Base-by-base conservation (phyloP, 1,140 invertebrate species). In the Solenopsis fugax region DNA sequence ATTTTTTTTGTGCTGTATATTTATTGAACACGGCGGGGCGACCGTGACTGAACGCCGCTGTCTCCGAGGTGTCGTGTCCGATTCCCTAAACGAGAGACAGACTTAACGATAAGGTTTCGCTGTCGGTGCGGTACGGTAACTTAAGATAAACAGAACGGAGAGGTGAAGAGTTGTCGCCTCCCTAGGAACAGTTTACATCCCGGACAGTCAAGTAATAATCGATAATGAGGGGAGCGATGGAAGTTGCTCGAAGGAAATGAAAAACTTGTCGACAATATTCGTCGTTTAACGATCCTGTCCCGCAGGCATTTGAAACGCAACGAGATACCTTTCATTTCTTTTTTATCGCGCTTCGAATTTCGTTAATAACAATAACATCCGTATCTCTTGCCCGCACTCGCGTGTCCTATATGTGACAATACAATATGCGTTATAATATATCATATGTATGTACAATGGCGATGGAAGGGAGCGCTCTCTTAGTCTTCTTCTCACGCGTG, bases 231-330 rank as follows among this genome's bases (percentile, higher is more conserved):
- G 29, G 54, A 13, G 45, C 56, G 72, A 76, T 75, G 34, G 29
- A 45, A 75, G 13, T 10, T 58, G 58, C 45, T 48, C 50, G 54
- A 56, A 73, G 34, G n/a, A 37, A 76, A 73, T 24, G 52, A 21
- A 64, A 41, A 85, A 41, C 41, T 41, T 34, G 41, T 52, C 48
- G 60, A 85, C 48, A 41, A 69, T 29, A 50, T 69, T 56, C 60
- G 50, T 65, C 60, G 34, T 29, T 67, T 56, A 84, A 84, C 69
- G 18, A 75, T 84, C 80, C 80, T 84, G 80, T 84, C 80, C 80
- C 80, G 80, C 80, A 84, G 80, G 80, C 69, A 75, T 73, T 73
- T n/a, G 58, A 82, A 84, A 75, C 54, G 37, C 69, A 84, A 84
- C 41, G 54, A 84, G 58, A 84, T 60, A 50, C 54, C 29, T 24